Evolutionary conservation across 2,888 invertebrate genomes (phyloP).

Genomic region (Micoletzkya japonica): DNA sequence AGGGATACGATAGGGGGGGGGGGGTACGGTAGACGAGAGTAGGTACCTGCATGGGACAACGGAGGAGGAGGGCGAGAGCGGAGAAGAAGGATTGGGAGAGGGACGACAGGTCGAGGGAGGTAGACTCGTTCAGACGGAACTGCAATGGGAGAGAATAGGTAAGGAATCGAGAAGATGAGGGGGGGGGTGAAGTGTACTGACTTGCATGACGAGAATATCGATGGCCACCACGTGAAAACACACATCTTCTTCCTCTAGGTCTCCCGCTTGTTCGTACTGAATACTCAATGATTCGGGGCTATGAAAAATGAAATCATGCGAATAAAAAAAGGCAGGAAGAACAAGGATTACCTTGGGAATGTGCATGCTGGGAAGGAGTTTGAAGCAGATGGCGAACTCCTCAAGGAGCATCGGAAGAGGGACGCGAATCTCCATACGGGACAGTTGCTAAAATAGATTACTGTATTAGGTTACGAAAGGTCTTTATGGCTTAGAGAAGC

Average conservation of each 20-base stretch:
- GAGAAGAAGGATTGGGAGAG: conserved; percentile 52
- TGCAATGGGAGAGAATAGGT: conserved; percentile 54
- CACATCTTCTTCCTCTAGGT: conserved; percentile 55
- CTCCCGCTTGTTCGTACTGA: conserved; percentile 41
- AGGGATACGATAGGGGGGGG: not conserved
- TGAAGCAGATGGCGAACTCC: conserved; percentile 59
- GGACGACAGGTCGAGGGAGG: conserved; percentile 72
- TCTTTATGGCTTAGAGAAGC: not conserved
- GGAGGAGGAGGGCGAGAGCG: conserved; percentile 47
- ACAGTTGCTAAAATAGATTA: conserved; percentile 64
- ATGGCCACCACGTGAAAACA: conserved; percentile 87
- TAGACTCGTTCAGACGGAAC: conserved; percentile 85
- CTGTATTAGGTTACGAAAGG: not conserved
- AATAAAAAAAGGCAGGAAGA: not conserved
- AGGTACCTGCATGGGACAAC: conserved; percentile 37
- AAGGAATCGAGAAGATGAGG: not conserved
- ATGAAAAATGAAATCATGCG: conserved; percentile 4
- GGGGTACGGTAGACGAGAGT: not conserved
- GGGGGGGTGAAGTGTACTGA: conserved; percentile 60
- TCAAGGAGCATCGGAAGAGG: conserved; percentile 66
- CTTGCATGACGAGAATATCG: conserved; percentile 90
- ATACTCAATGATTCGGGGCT: not conserved
- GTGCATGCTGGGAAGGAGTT: conserved; percentile 29
- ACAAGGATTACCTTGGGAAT: not conserved
- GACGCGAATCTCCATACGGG: conserved; percentile 67